These are phyloP conservation scores for Natrix natrix DNA, from an alignment of 2,797 vertebrate species.

Conservation along the genomic window DNA sequence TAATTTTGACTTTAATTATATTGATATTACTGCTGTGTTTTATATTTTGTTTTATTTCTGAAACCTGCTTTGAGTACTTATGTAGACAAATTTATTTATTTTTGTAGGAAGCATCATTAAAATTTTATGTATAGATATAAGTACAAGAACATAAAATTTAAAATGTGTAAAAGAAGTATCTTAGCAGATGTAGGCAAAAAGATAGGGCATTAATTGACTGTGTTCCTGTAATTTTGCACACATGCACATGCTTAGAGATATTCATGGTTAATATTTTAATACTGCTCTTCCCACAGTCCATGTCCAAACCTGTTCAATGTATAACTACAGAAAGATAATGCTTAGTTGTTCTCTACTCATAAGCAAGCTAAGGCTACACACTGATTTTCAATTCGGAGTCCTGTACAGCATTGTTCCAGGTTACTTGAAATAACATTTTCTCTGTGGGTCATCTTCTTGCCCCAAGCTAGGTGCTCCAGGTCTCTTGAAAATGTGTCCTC, in stretches of 20 bases:
- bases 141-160: neutral
- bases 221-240: neutral
- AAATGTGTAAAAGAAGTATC: neutral
- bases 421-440: neutral
- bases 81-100: neutral
- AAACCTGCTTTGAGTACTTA: neutral
- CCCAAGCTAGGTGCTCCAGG: neutral
- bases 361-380: neutral
- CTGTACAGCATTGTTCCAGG: neutral
- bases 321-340: neutral
- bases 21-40: neutral
- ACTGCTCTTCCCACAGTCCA: neutral
- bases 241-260: neutral
- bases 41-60: neutral
- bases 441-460: neutral
- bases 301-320: neutral
- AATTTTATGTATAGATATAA: neutral
- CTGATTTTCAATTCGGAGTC: neutral
- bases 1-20: neutral
- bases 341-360: neutral
- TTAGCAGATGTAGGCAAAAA: neutral
- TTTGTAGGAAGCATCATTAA: neutral
- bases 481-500: neutral
- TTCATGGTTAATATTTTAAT: neutral
- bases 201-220: neutral